These are phyloP conservation scores for Tachycineta bicolor DNA, from an alignment of 2,113 vertebrate genomes.

Conservation along the genomic window DNA sequence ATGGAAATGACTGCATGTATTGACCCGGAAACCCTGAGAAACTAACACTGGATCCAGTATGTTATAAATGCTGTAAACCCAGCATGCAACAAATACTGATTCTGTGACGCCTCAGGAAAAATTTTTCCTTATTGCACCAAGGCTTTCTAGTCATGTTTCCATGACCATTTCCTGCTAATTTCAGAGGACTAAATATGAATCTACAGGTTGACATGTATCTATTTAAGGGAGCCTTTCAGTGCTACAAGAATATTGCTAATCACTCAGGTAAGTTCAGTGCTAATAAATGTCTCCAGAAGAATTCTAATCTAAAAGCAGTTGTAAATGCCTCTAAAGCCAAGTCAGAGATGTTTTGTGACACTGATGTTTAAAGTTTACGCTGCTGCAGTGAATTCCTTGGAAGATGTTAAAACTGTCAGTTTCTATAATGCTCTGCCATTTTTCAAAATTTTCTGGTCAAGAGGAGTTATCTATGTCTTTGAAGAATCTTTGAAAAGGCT, in stretches of 20 bases:
- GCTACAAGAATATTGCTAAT: not conserved
- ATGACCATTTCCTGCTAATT: not conserved
- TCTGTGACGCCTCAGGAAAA: not conserved
- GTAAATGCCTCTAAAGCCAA: not conserved
- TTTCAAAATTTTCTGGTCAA: not conserved
- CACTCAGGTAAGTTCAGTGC: not conserved
- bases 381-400: not conserved
- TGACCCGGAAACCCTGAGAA: not conserved
- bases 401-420: not conserved
- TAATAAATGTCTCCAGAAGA: not conserved
- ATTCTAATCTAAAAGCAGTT: not conserved
- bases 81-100: not conserved
- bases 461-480: not conserved
- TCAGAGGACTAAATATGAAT: not conserved
- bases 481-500: not conserved
- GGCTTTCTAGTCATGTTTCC: not conserved
- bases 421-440: not conserved
- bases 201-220: not conserved
- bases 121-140: not conserved
- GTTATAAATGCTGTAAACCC: not conserved
- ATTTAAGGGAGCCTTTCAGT: not conserved
- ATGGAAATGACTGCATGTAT: not conserved
- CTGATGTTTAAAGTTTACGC: not conserved
- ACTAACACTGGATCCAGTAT: not conserved
- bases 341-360: not conserved